Evolutionary conservation across 2,113 vertebrate genomes (phyloP), one percentile per base, ranked within the genome.

Genomic region (Catagonus wagneri): DNA sequence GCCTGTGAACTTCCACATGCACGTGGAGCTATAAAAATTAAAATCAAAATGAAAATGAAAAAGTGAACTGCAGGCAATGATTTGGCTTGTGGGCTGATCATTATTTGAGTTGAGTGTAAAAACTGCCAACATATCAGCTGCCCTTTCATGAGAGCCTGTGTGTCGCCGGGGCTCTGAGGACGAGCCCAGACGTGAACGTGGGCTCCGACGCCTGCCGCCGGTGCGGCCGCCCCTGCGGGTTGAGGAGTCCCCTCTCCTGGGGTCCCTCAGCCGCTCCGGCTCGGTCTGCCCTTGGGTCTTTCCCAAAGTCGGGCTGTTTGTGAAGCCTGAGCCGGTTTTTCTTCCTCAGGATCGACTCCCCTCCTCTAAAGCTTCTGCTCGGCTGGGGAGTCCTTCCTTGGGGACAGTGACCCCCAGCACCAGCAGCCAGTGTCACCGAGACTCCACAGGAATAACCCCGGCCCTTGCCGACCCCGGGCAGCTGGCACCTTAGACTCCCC

Each of bases 111-210:
- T n/a, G n/a, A n/a, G n/a, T n/a, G n/a, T n/a, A 92, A 66, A 83
- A 52, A 63, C 80, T 22, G 36, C 60, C 56, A 72, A 66, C 23
- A 39, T 20, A 15, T 34, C 60, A 68, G 80, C 44, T 63, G 83
- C 76, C 39, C 69, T 95, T 79, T 95, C 66, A 83, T 84, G 86
- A 56, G 69, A 80, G 75, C 76, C 81, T 7, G 14, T n/a, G n/a
- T 66, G 79, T 92, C 87, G 58, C 83, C 60, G 32, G 34, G 44
- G 36, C 72, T 84, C 34, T 0, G 3, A 56, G 58, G 15, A 25
- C 14, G 83, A 44, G 22, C 32, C 7, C 1, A 7, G 86, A 20
- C 1, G 0, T 3, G 86, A 50, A 25, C 1, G 0, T 34, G 60
- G 36, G 36, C 22, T 50, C 1, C 0, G 20, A 29, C 7, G 44